A percentile compares a stretch with the other conserved stretches of the same genome.
phyloP scores from a whole-genome alignment of 37 sponge, comb jelly and placozoan genomes.

The Crambe crambe region DNA sequence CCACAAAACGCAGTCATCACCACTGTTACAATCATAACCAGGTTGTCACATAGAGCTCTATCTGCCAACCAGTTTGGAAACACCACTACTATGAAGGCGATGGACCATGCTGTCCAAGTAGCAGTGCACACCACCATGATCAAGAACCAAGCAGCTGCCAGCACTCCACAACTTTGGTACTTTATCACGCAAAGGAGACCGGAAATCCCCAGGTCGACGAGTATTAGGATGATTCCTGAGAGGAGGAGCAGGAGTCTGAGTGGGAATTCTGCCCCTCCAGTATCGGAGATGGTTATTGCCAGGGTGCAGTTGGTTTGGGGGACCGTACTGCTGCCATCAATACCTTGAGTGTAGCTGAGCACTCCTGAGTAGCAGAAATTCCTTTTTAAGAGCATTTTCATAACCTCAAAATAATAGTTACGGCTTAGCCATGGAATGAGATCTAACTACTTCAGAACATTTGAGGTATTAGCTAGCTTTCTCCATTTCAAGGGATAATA shows the following conservation, averaged over 20 bases:
- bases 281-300: neutral
- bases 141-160: constrained; percentile 6
- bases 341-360: neutral
- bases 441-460: no score
- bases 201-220: neutral
- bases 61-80: constrained; percentile 9
- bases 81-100: neutral
- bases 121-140: neutral
- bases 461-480: no score
- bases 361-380: neutral
- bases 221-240: constrained; percentile 9
- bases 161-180: neutral
- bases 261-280: neutral
- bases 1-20: neutral
- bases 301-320: constrained; percentile 25
- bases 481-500: no score
- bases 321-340: neutral
- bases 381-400: neutral
- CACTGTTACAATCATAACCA: neutral
- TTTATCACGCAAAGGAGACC: constrained; percentile 1
- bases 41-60: neutral
- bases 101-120: constrained; percentile 11
- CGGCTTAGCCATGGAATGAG: no score
- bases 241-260: constrained; percentile 1
- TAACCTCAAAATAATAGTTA: no score